Conservation (phyloP, 2,888 invertebrate species). For the Lomographa bimaculata region DNA sequence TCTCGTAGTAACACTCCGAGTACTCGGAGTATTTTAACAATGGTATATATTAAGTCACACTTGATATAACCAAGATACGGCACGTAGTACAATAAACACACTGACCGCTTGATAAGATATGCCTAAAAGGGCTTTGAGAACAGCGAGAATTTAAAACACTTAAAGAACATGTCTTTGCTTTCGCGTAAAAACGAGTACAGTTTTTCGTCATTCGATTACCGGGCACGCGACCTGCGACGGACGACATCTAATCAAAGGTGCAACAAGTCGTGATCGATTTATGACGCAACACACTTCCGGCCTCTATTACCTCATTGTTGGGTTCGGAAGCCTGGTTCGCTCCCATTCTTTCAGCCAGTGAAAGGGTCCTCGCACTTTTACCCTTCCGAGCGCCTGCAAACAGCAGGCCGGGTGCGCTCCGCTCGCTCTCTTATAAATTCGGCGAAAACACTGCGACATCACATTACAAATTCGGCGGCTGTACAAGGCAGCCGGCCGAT, state of each 20-base stretch:
- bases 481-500: constrained; percentile 69
- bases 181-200: constrained; percentile 9
- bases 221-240: constrained; percentile 28
- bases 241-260: constrained; percentile 57
- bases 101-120: no score
- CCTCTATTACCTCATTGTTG: constrained; percentile 74
- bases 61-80: no score
- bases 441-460: constrained; percentile 74
- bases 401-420: constrained; percentile 61
- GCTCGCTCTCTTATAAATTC: constrained; percentile 80
- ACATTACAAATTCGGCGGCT: constrained; percentile 83
- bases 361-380: constrained; percentile 81
- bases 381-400: constrained; percentile 62
- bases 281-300: constrained; percentile 72
- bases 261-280: constrained; percentile 61
- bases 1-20: no score
- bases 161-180: not conserved
- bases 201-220: constrained; percentile 26
- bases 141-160: no score
- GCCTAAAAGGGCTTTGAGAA: no score
- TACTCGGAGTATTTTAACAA: no score
- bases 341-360: constrained; percentile 82
- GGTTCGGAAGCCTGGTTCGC: constrained; percentile 73
- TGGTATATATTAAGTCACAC: no score
- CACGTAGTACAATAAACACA: no score